phyloP scores from a whole-genome alignment of 2,113 vertebrate genomes.

The Clarias batrachus region DNA sequence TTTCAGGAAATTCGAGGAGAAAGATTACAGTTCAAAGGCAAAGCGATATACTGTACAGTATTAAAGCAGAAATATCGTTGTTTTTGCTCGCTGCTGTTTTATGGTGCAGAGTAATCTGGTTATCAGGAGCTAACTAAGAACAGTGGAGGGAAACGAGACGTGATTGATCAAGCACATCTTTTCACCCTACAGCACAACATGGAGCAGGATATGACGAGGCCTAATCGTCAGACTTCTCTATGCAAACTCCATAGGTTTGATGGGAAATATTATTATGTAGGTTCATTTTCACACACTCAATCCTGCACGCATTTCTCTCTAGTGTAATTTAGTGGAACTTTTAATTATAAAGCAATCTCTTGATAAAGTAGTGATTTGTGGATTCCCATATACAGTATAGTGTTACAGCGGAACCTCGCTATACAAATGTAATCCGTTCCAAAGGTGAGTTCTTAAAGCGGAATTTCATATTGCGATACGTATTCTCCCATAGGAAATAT shows the following conservation, averaged over 20 bases:
- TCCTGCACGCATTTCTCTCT: not conserved
- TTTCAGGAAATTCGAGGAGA: conserved; percentile 56
- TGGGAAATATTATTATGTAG: not conserved
- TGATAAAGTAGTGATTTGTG: not conserved
- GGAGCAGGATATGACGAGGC: not conserved
- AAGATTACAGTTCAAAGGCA: conserved; percentile 48
- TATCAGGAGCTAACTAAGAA: not conserved
- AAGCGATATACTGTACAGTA: conserved; percentile 44
- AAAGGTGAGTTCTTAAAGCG: no score
- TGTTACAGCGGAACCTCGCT: no score
- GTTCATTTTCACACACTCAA: not conserved
- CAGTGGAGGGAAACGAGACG: not conserved
- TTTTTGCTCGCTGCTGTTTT: not conserved
- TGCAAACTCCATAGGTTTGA: conserved; percentile 20
- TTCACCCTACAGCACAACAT: not conserved
- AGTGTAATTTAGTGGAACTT: not conserved
- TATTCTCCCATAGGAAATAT: no score
- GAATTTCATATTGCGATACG: no score
- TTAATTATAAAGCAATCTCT: not conserved
- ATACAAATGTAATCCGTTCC: no score
- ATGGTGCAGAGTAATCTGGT: not conserved
- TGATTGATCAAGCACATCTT: not conserved
- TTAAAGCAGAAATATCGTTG: conserved; percentile 39
- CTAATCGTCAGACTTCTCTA: conserved; percentile 20
- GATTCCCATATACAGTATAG: not conserved